Percentiles rank a stretch among this genome's conserved stretches.
These are phyloP conservation scores for Epicampocera succincta DNA, from an alignment of 2,888 invertebrate genomes.

Conservation along the genomic window DNA sequence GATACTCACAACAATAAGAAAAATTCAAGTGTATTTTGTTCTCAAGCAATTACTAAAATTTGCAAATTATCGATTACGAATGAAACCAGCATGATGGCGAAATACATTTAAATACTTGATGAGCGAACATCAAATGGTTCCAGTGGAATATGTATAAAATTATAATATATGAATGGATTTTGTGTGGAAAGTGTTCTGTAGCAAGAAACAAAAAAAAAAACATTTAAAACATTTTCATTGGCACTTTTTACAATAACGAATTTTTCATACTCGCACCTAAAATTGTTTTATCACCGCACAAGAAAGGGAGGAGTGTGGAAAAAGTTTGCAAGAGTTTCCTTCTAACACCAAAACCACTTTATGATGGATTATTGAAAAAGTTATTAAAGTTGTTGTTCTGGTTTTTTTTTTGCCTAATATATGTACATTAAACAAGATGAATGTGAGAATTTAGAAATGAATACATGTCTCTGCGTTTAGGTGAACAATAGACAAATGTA, in stretches of 20 bases:
- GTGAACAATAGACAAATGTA: constrained; percentile 3
- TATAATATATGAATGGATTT: neutral
- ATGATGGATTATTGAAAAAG: constrained; percentile 72
- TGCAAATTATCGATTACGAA: neutral
- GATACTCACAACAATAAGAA: constrained; percentile 4
- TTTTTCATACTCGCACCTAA: neutral
- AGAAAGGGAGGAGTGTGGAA: neutral
- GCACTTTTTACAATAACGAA: neutral
- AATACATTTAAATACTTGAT: neutral
- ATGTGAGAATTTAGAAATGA: constrained; percentile 39
- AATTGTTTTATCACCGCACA: too few species aligned
- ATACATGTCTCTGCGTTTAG: neutral
- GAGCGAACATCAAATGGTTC: too few species aligned
- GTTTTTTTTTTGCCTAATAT: constrained; percentile 38
- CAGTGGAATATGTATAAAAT: neutral
- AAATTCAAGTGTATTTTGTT: neutral
- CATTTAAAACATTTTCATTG: constrained; percentile 6
- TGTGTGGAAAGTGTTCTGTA: too few species aligned
- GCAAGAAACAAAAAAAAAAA: neutral
- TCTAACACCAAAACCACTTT: constrained; percentile 64
- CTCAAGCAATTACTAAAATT: neutral
- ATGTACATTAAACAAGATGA: constrained; percentile 59
- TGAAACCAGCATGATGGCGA: neutral
- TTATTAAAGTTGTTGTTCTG: constrained; percentile 64
- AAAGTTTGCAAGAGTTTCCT: constrained; percentile 5